Evolutionary conservation across 2,797 vertebrate genomes (phyloP).

Genomic region (Siniperca undulata): DNA sequence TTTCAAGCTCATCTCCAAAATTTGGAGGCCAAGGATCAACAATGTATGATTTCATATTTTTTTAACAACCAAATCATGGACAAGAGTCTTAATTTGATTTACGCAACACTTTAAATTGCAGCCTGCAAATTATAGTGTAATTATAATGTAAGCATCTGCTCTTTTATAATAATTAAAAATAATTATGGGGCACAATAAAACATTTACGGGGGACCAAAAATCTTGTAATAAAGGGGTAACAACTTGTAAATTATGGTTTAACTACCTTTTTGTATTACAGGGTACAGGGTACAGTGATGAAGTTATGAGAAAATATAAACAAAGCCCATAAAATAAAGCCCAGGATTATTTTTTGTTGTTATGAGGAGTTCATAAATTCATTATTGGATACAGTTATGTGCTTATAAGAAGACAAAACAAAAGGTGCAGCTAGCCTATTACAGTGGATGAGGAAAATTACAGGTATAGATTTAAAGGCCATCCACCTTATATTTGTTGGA

Average conservation of each 20-base stretch:
- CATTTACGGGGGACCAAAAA: background rate
- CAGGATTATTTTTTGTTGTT: background rate
- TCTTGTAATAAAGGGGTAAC: constrained; percentile 6
- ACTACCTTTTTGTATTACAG: constrained; percentile 14
- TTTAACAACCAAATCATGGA: background rate
- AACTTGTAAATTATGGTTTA: background rate
- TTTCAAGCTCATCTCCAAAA: constrained; percentile 10
- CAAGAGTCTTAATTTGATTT: background rate
- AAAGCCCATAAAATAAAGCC: background rate
- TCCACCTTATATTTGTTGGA: background rate
- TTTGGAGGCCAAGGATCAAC: background rate
- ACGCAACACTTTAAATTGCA: background rate
- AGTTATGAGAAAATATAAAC: background rate
- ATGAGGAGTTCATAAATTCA: background rate
- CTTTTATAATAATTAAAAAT: background rate
- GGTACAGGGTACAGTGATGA: background rate
- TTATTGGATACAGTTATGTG: background rate
- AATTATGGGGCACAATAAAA: constrained; percentile 7
- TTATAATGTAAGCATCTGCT: constrained; percentile 8
- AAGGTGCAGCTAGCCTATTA: background rate
- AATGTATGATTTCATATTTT: background rate
- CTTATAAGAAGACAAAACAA: background rate
- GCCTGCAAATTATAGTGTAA: background rate
- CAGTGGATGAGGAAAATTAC: background rate
- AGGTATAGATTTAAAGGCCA: background rate